phyloP scores from a whole-genome alignment of 2,113 vertebrate genomes.

The Arizona elegans region DNA sequence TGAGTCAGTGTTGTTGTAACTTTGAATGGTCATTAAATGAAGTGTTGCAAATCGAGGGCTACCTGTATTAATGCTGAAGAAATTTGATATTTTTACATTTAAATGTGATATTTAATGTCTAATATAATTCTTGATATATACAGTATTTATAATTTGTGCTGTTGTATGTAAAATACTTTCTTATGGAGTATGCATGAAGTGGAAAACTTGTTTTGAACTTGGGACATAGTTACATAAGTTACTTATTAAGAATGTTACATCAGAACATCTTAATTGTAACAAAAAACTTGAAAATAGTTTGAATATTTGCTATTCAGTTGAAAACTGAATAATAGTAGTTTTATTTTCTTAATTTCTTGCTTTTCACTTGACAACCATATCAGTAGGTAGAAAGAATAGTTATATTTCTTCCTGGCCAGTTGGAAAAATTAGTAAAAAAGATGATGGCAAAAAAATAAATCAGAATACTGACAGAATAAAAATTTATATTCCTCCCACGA shows the following conservation, averaged over 20 bases:
- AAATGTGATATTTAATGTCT: not conserved
- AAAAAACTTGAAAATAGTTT: not conserved
- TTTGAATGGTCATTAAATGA: not conserved
- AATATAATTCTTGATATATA: not conserved
- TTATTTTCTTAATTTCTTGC: not conserved
- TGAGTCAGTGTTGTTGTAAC: not conserved
- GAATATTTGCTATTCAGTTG: not conserved
- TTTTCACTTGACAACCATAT: not conserved
- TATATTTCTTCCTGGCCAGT: not conserved
- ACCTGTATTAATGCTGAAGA: not conserved
- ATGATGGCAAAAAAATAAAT: not conserved
- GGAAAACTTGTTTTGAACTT: not conserved
- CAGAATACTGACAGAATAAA: not conserved
- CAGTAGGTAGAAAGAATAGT: not conserved
- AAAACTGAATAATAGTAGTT: not conserved
- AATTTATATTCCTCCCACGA: not conserved
- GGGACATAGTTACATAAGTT: not conserved
- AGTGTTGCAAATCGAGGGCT: not conserved
- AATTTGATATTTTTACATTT: not conserved
- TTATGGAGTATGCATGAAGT: not conserved
- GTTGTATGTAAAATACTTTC: not conserved
- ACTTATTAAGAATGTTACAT: not conserved
- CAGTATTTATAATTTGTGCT: not conserved
- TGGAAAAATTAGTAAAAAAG: not conserved
- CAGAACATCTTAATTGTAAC: not conserved